Percentiles rank a stretch among this genome's conserved stretches.
These are phyloP conservation scores for Gymnoscelis rufifasciata DNA, from an alignment of 2,888 invertebrate genomes.

Conservation along the genomic window DNA sequence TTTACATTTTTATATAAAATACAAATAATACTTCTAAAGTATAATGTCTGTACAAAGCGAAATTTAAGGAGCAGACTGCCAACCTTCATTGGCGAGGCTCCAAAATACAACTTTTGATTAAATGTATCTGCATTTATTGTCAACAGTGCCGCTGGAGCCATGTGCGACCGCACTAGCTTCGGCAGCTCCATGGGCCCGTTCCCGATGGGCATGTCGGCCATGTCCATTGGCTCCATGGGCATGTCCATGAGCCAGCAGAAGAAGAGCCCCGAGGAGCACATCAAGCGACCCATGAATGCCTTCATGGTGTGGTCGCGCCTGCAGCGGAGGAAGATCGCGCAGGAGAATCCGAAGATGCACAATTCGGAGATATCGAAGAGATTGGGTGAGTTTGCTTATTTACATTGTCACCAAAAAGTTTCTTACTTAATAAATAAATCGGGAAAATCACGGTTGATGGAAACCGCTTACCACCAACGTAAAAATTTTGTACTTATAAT, in stretches of 20 bases:
- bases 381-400: constrained; percentile 90
- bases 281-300: constrained; percentile 98
- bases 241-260: constrained; percentile 79
- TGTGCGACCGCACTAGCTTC: constrained; percentile 84
- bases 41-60: too few species aligned
- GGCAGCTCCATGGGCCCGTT: constrained; percentile 76
- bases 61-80: too few species aligned
- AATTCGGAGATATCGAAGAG: constrained; percentile 97
- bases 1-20: too few species aligned
- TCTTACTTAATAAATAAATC: too few species aligned
- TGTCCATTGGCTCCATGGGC: constrained; percentile 77
- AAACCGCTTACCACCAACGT: too few species aligned
- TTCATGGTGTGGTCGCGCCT: constrained; percentile 99
- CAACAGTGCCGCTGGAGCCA: constrained; percentile 84
- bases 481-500: too few species aligned
- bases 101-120: too few species aligned
- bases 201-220: constrained; percentile 75
- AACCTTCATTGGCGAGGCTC: too few species aligned
- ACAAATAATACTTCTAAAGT: too few species aligned
- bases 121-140: constrained; percentile 23
- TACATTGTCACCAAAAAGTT: too few species aligned
- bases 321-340: constrained; percentile 95
- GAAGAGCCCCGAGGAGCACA: constrained; percentile 88
- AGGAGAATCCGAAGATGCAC: constrained; percentile 99
- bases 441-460: too few species aligned